Base-by-base conservation (phyloP, 37 sponge, comb jelly and placozoan species). In the Petrosia ficiformis region DNA sequence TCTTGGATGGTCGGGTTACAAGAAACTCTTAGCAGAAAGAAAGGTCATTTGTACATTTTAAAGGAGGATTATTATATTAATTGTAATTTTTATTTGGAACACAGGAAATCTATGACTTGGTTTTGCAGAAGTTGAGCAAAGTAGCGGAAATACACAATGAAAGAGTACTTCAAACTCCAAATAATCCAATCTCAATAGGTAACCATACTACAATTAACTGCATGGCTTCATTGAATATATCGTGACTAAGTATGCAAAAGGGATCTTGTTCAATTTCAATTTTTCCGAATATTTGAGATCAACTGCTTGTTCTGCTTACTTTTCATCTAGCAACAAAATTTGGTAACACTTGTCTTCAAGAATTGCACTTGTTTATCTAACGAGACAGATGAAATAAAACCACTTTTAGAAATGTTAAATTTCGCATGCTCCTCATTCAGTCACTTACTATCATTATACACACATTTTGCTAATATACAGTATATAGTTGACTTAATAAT, bases 131-230 rank as follows among this genome's bases (percentile, higher is more conserved):
- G 33, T 59, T 98, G 25, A 40, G 29, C 1, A 67, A 90, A 39
- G 79, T 98, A 29, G 91, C 87, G 22, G 39, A 42, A 24, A 70
- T 57, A 40, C 78, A 87, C 70, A 86, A 80, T 40, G 96, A 95
- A 57, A 42, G 77, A 69, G 87, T 98, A 8, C 71, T 98, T n/a
- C 56, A 68, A 16, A 98, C 94, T 16, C 87, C 91, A 22, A 60
- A 87, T 35, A 98, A 98, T 35, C 82, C 80, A 43, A 95, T 98
- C 29, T 98, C 99, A 4, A 84, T 98, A 6, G 99, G 92, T 93
- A 56, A 71, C 75, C 24, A 28, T 4, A 24, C 11, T 56, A 34
- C 31, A 43, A 37, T n/a, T n/a, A n/a, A n/a, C n/a, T n/a, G n/a
- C n/a, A n/a, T n/a, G n/a, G n/a, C n/a, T n/a, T n/a, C n/a, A n/a